Percentiles rank a stretch among this genome's conserved stretches.
These are phyloP conservation scores for Pygmarrhopalites habei DNA, from an alignment of 1,140 invertebrate species.

Conservation along the genomic window DNA sequence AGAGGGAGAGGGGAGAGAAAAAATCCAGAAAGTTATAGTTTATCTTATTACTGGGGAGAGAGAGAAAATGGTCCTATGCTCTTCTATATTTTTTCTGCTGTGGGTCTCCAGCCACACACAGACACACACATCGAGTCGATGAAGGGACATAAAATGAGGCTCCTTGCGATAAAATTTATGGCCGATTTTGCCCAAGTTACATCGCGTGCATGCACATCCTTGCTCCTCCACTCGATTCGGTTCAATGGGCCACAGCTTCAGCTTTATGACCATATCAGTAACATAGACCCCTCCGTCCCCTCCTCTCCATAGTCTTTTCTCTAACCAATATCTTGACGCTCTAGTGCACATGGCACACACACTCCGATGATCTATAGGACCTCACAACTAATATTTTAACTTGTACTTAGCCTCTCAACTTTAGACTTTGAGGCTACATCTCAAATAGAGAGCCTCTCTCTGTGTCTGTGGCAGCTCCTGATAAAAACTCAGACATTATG, in stretches of 20 bases:
- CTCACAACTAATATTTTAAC: not conserved
- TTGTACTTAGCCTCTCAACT: not conserved
- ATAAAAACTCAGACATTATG: no score
- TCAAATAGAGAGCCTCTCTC: not conserved
- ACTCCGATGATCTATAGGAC: conserved; percentile 2
- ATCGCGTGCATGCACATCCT: conserved; percentile 18
- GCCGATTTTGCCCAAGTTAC: conserved; percentile 25
- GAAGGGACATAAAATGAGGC: conserved; percentile 10
- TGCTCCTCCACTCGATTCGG: conserved; percentile 19
- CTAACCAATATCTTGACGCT: conserved; percentile 4
- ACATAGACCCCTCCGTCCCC: conserved; percentile 1
- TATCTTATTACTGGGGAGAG: conserved; percentile 1
- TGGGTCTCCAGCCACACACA: not conserved
- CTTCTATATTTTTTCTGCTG: no score
- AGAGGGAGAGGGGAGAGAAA: not conserved
- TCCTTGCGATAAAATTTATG: conserved; percentile 30
- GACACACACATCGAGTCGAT: conserved; percentile 2
- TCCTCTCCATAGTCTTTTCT: not conserved
- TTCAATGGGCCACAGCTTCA: conserved; percentile 23
- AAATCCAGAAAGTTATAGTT: conserved; percentile 3
- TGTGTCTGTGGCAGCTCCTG: not conserved
- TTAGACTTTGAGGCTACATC: not conserved
- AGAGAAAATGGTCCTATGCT: no score
- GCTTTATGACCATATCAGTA: conserved; percentile 12
- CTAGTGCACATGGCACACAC: not conserved